These are phyloP conservation scores for Synergus umbraculus DNA, from an alignment of 2,888 invertebrate species.

Conservation along the genomic window DNA sequence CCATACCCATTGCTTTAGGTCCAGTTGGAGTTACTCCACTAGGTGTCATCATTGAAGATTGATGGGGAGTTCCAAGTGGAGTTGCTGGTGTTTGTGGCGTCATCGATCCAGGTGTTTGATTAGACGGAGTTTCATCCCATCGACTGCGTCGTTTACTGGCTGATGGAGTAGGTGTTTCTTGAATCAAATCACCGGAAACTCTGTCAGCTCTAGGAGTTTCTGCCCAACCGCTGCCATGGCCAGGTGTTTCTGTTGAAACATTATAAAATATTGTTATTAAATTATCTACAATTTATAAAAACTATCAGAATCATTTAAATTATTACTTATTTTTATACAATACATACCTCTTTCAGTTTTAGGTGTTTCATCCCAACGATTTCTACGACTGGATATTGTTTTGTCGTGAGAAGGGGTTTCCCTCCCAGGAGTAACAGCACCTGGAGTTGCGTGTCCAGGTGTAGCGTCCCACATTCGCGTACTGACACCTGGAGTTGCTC, in stretches of 20 bases:
- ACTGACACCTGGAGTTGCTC: slow-evolving; percentile 93
- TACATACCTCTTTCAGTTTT: slow-evolving; percentile 91
- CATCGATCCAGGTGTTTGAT: slow-evolving; percentile 83
- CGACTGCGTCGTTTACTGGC: slow-evolving; percentile 96
- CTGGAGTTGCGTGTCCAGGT: slow-evolving; percentile 93
- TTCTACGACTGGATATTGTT: slow-evolving; percentile 87
- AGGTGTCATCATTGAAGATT: slow-evolving; percentile 84
- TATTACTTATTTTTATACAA: background rate
- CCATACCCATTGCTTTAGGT: slow-evolving; percentile 98
- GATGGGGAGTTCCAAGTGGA: slow-evolving; percentile 85
- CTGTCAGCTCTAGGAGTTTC: slow-evolving; percentile 98
- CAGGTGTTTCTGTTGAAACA: slow-evolving; percentile 89
- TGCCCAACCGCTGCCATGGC: slow-evolving; percentile 98
- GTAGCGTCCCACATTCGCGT: slow-evolving; percentile 98
- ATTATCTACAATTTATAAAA: background rate
- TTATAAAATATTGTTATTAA: slow-evolving; percentile 37
- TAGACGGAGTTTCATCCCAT: slow-evolving; percentile 98
- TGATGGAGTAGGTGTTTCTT: slow-evolving; percentile 96
- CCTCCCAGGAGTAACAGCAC: slow-evolving; percentile 89
- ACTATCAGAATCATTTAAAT: background rate
- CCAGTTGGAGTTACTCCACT: slow-evolving; percentile 88
- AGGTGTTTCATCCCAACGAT: slow-evolving; percentile 99
- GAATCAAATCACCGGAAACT: slow-evolving; percentile 86
- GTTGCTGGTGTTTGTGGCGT: slow-evolving; percentile 89
- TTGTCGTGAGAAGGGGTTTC: slow-evolving; percentile 89